Evolutionary conservation across 1,140 invertebrate genomes (phyloP).

Genomic region (Leptonema lineaticorne): DNA sequence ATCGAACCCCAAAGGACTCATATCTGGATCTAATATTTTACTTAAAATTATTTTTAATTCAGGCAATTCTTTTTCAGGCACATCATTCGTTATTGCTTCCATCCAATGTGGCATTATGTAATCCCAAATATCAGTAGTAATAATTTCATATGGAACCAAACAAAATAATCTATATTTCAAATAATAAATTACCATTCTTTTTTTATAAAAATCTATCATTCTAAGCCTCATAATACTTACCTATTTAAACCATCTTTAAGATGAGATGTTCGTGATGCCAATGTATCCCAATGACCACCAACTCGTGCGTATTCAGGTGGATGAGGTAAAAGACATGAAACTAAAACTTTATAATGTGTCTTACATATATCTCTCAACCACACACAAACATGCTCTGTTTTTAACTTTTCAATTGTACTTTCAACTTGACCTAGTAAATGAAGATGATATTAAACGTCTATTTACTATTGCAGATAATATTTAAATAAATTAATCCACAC

Average conservation of each 20-base stretch:
- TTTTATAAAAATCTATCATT: not conserved
- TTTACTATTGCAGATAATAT: no score
- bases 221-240: slow-evolving; percentile 37
- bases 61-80: slow-evolving; percentile 86
- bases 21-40: slow-evolving; percentile 95
- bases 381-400: slow-evolving; percentile 87
- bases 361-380: slow-evolving; percentile 87
- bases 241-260: slow-evolving; percentile 88
- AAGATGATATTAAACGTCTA: no score
- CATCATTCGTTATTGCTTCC: slow-evolving; percentile 94
- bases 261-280: slow-evolving; percentile 87
- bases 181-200: not conserved
- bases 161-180: slow-evolving; percentile 74
- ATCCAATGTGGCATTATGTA: slow-evolving; percentile 98
- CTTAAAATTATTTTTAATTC: slow-evolving; percentile 92
- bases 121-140: slow-evolving; percentile 95
- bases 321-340: slow-evolving; percentile 82
- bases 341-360: slow-evolving; percentile 81
- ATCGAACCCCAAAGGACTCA: slow-evolving; percentile 92
- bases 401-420: slow-evolving; percentile 86
- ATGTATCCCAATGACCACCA: slow-evolving; percentile 92
- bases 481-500: slow-evolving; percentile 54
- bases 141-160: slow-evolving; percentile 95
- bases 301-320: slow-evolving; percentile 88
- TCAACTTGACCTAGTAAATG: slow-evolving; percentile 72